Percentiles rank a stretch among this genome's conserved stretches.
Evolutionary conservation across 2,888 invertebrate genomes (phyloP).

Genomic region (Latrodectus elegans): DNA sequence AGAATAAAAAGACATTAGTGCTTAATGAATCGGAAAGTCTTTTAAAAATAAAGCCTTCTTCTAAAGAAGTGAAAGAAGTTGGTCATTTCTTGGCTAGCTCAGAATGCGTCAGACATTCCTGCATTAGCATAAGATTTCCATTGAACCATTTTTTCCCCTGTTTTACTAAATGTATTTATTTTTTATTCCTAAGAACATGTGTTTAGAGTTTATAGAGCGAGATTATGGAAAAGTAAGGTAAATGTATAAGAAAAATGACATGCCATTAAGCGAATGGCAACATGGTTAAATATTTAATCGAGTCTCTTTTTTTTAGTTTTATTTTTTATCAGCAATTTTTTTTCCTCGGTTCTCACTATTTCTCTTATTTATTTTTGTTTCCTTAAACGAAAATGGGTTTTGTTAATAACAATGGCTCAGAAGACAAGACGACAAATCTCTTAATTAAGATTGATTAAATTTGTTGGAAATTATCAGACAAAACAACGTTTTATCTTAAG

Average conservation of each 20-base stretch:
- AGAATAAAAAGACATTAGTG: constrained; percentile 41
- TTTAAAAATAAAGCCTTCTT: constrained; percentile 37
- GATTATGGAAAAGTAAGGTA: background rate
- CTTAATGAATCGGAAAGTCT: constrained; percentile 54
- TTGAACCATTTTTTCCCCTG: background rate
- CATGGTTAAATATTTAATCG: constrained; percentile 29
- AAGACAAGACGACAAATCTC: background rate
- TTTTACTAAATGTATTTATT: no score
- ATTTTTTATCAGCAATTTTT: constrained; percentile 24
- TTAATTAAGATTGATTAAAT: constrained; percentile 1
- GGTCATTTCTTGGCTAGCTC: constrained; percentile 34
- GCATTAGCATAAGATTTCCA: constrained; percentile 5
- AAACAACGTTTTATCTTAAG: no score
- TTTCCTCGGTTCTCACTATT: background rate
- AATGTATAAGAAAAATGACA: background rate
- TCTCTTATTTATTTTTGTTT: no score
- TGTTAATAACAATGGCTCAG: background rate
- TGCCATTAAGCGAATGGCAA: constrained; percentile 24
- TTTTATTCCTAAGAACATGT: background rate
- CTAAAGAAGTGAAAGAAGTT: constrained; percentile 11
- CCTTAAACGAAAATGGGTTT: background rate
- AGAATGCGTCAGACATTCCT: background rate
- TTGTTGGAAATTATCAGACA: background rate
- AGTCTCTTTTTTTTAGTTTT: background rate
- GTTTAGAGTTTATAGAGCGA: background rate